Evolutionary conservation across 2,113 vertebrate genomes (phyloP).

Genomic region (Spea bombifrons): DNA sequence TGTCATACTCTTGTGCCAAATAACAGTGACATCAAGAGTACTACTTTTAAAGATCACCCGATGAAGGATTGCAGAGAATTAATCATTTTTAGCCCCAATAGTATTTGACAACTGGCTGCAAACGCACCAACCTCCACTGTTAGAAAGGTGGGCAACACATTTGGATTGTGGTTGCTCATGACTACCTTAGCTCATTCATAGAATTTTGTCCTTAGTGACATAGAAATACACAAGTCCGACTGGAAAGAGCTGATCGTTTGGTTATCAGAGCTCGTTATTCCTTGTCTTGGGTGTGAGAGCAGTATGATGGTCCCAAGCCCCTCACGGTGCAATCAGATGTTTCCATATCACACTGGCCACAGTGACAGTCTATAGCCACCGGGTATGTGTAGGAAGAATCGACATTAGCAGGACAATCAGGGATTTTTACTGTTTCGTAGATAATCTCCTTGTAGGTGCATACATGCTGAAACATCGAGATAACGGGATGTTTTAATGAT

Average conservation of each 20-base stretch:
- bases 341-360: conserved; percentile 67
- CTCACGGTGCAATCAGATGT: conserved; percentile 73
- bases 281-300: conserved; percentile 64
- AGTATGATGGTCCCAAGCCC: conserved; percentile 68
- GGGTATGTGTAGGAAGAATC: conserved; percentile 75
- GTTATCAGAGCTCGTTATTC: conserved; percentile 19
- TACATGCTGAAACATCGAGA: conserved; percentile 60
- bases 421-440: conserved; percentile 75
- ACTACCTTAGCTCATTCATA: too few species aligned
- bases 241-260: neutral
- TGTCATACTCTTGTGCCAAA: too few species aligned
- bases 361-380: conserved; percentile 78
- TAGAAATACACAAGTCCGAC: neutral
- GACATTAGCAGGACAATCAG: conserved; percentile 69
- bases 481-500: conserved; percentile 58
- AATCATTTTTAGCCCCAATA: too few species aligned
- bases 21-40: too few species aligned
- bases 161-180: too few species aligned
- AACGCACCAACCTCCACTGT: too few species aligned
- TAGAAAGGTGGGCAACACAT: too few species aligned
- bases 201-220: neutral
- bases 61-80: too few species aligned
- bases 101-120: too few species aligned
- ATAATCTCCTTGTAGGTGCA: conserved; percentile 81
- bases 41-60: too few species aligned